Conservation (phyloP, 2,113 vertebrate species). For the Eudyptes chrysolophus region DNA sequence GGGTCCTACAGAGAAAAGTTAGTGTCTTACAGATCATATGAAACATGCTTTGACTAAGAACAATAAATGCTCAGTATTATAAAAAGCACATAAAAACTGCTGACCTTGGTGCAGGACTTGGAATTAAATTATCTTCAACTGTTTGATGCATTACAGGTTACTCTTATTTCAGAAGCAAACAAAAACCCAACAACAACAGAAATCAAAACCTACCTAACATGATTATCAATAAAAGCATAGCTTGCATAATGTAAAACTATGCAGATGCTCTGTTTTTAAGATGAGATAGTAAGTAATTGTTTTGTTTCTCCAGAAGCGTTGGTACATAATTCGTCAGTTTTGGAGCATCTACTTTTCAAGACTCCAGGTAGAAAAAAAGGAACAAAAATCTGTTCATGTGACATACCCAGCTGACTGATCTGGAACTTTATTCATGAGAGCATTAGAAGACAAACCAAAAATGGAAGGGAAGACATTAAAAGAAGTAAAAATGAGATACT, state of each 20-base stretch:
- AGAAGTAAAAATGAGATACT: background rate
- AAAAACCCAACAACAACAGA: background rate
- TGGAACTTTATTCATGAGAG: background rate
- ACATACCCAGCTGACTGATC: background rate
- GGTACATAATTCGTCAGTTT: background rate
- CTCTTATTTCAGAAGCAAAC: background rate
- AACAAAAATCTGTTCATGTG: background rate
- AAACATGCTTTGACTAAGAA: background rate
- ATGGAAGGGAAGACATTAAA: background rate
- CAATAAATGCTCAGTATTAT: background rate
- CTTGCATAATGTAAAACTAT: background rate
- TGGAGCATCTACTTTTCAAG: background rate
- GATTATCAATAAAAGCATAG: background rate
- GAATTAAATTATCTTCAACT: background rate
- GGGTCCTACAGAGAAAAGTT: background rate
- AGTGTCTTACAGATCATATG: background rate
- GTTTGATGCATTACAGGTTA: background rate
- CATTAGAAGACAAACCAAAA: background rate
- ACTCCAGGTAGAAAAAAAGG: background rate
- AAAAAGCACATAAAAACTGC: background rate
- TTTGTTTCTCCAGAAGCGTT: background rate
- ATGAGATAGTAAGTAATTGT: background rate
- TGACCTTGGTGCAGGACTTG: background rate
- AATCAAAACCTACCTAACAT: background rate
- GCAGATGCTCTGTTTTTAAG: background rate